Conservation (phyloP, 2,797 vertebrate species). For the Squalus acanthias region DNA sequence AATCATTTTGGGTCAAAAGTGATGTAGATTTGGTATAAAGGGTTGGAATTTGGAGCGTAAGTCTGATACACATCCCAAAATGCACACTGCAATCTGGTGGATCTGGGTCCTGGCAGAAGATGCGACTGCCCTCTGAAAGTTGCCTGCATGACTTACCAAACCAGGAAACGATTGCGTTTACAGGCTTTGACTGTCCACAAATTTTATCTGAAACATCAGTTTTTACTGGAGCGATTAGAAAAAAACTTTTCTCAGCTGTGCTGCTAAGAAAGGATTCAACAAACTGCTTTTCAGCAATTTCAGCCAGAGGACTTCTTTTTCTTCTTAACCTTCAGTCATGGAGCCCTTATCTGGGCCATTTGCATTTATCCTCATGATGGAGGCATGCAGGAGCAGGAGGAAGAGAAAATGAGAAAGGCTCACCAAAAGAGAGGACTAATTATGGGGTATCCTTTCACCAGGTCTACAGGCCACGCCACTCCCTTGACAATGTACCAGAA, state of each 20-base stretch:
- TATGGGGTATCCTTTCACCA: too few species aligned
- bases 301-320: background rate
- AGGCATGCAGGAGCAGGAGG: background rate
- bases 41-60: background rate
- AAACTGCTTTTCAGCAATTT: background rate
- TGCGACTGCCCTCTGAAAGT: background rate
- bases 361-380: background rate
- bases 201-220: background rate
- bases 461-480: background rate
- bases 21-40: background rate
- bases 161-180: background rate
- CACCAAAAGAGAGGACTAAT: too few species aligned
- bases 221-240: background rate
- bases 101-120: background rate
- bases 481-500: background rate
- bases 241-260: background rate
- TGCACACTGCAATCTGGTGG: background rate
- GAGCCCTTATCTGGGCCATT: background rate
- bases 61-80: background rate
- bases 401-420: background rate
- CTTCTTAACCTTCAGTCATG: background rate
- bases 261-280: background rate
- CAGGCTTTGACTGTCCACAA: background rate
- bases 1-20: background rate
- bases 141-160: background rate